Evolutionary conservation across 53 echinoderm and acorn worm species (phyloP).

Genomic region (Paelopatides confundens): DNA sequence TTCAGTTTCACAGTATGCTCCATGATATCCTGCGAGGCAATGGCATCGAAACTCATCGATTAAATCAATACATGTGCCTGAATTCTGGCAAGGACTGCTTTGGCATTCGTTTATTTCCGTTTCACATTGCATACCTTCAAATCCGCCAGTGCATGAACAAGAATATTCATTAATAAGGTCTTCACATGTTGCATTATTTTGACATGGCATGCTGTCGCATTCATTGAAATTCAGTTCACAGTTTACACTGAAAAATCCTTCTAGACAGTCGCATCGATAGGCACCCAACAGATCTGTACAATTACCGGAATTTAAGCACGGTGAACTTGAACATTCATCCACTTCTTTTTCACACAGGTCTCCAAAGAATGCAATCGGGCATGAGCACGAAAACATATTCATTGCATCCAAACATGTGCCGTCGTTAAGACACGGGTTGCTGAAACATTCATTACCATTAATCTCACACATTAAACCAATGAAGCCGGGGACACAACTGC

Average conservation of each 20-base stretch:
- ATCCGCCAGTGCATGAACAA: slow-evolving; percentile 25
- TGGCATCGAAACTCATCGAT: slow-evolving; percentile 24
- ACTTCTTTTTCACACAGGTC: neutral
- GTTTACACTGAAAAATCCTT: neutral
- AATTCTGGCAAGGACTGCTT: slow-evolving; percentile 34
- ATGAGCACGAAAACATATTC: slow-evolving; percentile 24
- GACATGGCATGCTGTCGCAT: slow-evolving; percentile 35
- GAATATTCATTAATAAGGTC: slow-evolving; percentile 1
- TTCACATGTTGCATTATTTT: slow-evolving; percentile 14
- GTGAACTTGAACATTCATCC: slow-evolving; percentile 36
- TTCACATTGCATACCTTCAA: slow-evolving; percentile 2
- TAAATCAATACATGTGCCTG: slow-evolving; percentile 22
- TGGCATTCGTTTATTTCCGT: slow-evolving; percentile 37
- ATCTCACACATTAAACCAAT: slow-evolving; percentile 48
- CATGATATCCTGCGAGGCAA: slow-evolving; percentile 34
- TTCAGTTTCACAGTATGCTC: slow-evolving; percentile 34
- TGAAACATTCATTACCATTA: slow-evolving; percentile 57
- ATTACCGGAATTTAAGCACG: slow-evolving; percentile 23
- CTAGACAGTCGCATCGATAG: slow-evolving; percentile 23
- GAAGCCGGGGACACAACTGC: slow-evolving; percentile 55
- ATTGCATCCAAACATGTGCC: slow-evolving; percentile 17
- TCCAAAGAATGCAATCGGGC: neutral
- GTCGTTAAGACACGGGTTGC: slow-evolving; percentile 49
- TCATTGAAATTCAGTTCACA: slow-evolving; percentile 33
- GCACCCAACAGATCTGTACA: slow-evolving; percentile 16